Evolutionary conservation across 2,888 invertebrate genomes (phyloP), one percentile per base, ranked within the genome.

Genomic region (Ophioninae sp.): DNA sequence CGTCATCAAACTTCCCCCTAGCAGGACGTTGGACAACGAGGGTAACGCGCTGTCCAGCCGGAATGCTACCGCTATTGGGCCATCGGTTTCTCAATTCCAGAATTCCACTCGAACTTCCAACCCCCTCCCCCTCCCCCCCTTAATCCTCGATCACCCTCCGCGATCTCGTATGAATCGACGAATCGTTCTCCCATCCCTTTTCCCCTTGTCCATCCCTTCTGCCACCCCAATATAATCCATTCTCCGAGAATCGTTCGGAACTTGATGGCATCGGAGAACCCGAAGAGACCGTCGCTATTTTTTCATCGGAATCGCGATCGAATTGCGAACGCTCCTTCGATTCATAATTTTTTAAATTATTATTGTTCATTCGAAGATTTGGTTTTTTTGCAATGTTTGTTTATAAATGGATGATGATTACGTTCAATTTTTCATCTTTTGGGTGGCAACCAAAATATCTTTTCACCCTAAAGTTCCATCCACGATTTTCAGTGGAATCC

Each of bases 41-140:
- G 59, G 61, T 68, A 68, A 79, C 67, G 74, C 81, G 82, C 79
- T 81, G 81, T 83, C 79, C 83, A 81, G 79, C 79, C 79, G 86
- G 86, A 85, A 87, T 87, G 86, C 86, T 84, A 86, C 82, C 85
- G 80, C 86, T 72, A 84, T 84, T 81, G 84, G 84, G 82, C 83
- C 79, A 82, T 85, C 81, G 81, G 87, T 82, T 86, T 85, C 87
- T 86, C 85, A 86, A 85, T 85, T 84, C 83, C 85, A 65, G 85
- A 84, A 87, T 87, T 86, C 85, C 85, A 59, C 84, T 85, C 84
- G 82, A 85, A 82, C 69, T 79, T 78, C 72, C 72, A 77, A 68
- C 71, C 41, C 65, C 51, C 78, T 41, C 79, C 68, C 71, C 39
- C 64, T 59, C 78, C 51, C 73, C 64, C 76, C 72, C 72, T 67